These are phyloP conservation scores for Corella eumyota DNA, from an alignment of 23 tunicate genomes.

Conservation along the genomic window DNA sequence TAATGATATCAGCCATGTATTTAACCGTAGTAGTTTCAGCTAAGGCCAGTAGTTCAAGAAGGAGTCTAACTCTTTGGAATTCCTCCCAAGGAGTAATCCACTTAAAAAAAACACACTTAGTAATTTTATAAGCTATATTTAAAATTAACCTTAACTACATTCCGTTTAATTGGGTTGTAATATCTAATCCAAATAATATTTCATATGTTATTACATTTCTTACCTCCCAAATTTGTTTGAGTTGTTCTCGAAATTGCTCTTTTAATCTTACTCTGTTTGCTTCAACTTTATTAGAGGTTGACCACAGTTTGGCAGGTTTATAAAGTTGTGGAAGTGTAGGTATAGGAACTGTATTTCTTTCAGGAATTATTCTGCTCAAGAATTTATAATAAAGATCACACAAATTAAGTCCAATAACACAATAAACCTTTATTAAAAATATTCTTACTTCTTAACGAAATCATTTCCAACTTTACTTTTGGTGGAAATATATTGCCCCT, in stretches of 20 bases:
- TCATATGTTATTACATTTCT: too few species aligned
- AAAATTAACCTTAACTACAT: too few species aligned
- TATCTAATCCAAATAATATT: too few species aligned
- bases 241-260: constrained; percentile 45
- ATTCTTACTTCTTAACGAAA: constrained; percentile 27
- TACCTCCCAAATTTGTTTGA: constrained; percentile 60
- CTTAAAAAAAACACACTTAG: constrained; percentile 12
- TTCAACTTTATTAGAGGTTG: constrained; percentile 12
- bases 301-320: constrained; percentile 64
- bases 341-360: constrained; percentile 35
- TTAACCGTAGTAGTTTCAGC: constrained; percentile 13
- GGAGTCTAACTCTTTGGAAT: constrained; percentile 20
- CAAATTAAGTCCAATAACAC: too few species aligned
- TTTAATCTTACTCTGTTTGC: constrained; percentile 32
- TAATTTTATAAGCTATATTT: background rate
- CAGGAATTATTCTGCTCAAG: constrained; percentile 4
- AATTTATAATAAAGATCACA: too few species aligned
- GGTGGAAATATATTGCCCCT: constrained; percentile 15
- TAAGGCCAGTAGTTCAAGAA: constrained; percentile 28
- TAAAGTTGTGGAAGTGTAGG: constrained; percentile 49
- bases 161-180: too few species aligned
- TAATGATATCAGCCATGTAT: constrained; percentile 44
- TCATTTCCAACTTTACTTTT: constrained; percentile 17
- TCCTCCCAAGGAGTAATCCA: constrained; percentile 51
- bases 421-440: too few species aligned